phyloP scores from a whole-genome alignment of 2,888 invertebrate genomes.

The Macaria liturata region DNA sequence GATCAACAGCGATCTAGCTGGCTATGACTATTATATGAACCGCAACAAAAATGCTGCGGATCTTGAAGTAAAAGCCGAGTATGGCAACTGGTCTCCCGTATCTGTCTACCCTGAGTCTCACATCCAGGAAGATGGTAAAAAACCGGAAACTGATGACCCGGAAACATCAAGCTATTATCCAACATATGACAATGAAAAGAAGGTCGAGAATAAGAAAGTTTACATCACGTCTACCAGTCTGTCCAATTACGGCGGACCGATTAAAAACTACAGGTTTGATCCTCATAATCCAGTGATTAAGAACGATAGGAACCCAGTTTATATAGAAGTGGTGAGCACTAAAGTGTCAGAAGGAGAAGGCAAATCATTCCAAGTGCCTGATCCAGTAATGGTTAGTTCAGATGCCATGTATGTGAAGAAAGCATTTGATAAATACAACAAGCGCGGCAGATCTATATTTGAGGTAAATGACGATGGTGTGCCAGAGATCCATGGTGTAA shows the following conservation, averaged over 20 bases:
- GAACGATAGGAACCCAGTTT: constrained; percentile 82
- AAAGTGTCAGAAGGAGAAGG: constrained; percentile 76
- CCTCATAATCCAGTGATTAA: constrained; percentile 78
- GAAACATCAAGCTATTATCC: constrained; percentile 75
- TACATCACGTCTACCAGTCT: constrained; percentile 77
- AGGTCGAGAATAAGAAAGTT: constrained; percentile 72
- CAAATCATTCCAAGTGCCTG: constrained; percentile 82
- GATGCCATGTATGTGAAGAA: constrained; percentile 84
- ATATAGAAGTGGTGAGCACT: constrained; percentile 76
- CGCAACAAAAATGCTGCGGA: constrained; percentile 70
- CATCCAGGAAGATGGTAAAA: constrained; percentile 71
- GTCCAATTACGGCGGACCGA: constrained; percentile 68
- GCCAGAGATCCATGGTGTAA: constrained; percentile 91
- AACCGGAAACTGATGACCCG: constrained; percentile 66
- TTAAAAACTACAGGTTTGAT: constrained; percentile 74
- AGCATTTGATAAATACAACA: constrained; percentile 77
- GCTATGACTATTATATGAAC: constrained; percentile 76
- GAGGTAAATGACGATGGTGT: constrained; percentile 88
- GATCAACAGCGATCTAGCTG: constrained; percentile 73
- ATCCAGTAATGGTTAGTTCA: constrained; percentile 87
- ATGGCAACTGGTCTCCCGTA: constrained; percentile 81
- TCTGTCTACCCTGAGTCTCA: constrained; percentile 77
- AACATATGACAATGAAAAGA: constrained; percentile 72
- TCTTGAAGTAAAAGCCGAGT: constrained; percentile 74
- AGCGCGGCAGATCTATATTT: constrained; percentile 86